Conservation (phyloP, 2,797 vertebrate species). For the Basileuterus tristriatus region DNA sequence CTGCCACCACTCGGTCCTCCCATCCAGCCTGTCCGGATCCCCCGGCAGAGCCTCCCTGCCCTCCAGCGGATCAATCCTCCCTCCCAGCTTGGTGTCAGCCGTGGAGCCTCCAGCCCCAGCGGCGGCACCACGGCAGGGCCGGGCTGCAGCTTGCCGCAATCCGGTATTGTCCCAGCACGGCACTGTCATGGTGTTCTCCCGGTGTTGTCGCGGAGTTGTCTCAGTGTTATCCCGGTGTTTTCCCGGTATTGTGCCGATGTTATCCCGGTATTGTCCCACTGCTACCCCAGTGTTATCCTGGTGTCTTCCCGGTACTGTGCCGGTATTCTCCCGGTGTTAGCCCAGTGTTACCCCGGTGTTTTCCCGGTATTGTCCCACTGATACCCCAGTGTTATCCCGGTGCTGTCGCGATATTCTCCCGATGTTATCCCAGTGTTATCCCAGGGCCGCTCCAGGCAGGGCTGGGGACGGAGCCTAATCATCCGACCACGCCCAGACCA, state of each 20-base stretch:
- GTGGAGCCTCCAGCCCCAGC: not conserved
- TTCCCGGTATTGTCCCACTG: too few species aligned
- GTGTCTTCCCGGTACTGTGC: too few species aligned
- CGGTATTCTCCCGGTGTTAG: rapidly evolving
- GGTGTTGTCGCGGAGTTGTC: rapidly evolving
- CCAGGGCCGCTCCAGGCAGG: rapidly evolving
- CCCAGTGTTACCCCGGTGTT: rapidly evolving
- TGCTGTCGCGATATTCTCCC: rapidly evolving
- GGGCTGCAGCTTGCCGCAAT: not conserved
- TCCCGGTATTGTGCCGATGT: too few species aligned
- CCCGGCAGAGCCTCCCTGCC: not conserved
- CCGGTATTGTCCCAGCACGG: not conserved
- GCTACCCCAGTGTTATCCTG: too few species aligned
- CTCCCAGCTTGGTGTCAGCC: not conserved
- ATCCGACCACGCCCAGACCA: rapidly evolving
- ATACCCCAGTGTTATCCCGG: not conserved
- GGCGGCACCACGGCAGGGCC: not conserved
- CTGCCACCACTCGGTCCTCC: not conserved
- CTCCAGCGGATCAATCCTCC: not conserved
- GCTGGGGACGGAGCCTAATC: rapidly evolving
- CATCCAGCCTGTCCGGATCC: not conserved
- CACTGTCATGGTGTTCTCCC: not conserved
- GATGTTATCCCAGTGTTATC: rapidly evolving
- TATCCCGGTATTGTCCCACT: too few species aligned
- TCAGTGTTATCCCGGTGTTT: too few species aligned